These are phyloP conservation scores for Zingel zingel DNA, from an alignment of 2,113 vertebrate genomes.

Conservation along the genomic window DNA sequence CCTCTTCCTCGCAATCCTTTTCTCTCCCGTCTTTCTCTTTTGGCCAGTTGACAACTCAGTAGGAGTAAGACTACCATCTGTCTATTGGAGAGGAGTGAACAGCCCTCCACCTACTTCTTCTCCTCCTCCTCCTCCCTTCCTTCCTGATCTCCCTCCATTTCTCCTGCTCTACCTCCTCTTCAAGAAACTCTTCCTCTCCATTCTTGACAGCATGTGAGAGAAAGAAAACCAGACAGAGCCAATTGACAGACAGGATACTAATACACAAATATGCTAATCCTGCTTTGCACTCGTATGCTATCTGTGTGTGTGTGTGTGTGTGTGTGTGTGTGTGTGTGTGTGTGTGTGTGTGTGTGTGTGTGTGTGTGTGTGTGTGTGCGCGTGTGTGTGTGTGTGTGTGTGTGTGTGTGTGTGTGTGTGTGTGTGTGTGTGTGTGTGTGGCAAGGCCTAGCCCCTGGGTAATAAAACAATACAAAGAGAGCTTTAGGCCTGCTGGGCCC, in stretches of 20 bases:
- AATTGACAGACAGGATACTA: slow-evolving; percentile 74
- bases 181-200: slow-evolving; percentile 58
- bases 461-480: slow-evolving; percentile 85
- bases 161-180: slow-evolving; percentile 28
- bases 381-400: slow-evolving; percentile 32
- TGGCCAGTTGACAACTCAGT: slow-evolving; percentile 78
- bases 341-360: slow-evolving; percentile 39
- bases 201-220: slow-evolving; percentile 59
- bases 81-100: slow-evolving; percentile 62
- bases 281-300: slow-evolving; percentile 86
- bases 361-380: slow-evolving; percentile 30
- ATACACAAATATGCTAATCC: slow-evolving; percentile 85
- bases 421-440: slow-evolving; percentile 53
- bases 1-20: slow-evolving; percentile 43
- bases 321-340: slow-evolving; percentile 40
- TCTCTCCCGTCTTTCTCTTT: slow-evolving; percentile 50
- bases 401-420: slow-evolving; percentile 32
- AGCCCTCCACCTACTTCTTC: slow-evolving; percentile 45
- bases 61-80: slow-evolving; percentile 79
- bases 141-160: slow-evolving; percentile 34
- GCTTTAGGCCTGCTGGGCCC: slow-evolving; percentile 79
- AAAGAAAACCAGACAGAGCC: slow-evolving; percentile 64
- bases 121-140: slow-evolving; percentile 14
- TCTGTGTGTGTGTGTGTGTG: slow-evolving; percentile 63
- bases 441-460: slow-evolving; percentile 73